Conservation (phyloP, 2,888 invertebrate genomes). For the Dromius quadrimaculatus region DNA sequence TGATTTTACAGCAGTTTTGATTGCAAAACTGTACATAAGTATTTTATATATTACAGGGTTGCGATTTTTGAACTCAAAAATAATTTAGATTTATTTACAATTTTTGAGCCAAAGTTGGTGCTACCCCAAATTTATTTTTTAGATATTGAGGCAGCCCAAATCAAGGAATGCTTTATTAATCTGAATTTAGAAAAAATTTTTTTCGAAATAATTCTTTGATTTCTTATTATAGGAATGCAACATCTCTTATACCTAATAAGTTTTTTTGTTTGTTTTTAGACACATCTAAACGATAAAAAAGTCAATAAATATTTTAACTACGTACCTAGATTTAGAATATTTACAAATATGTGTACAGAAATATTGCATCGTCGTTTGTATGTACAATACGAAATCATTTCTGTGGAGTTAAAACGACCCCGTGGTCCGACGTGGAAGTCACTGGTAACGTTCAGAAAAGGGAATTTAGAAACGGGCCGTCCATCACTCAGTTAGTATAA, state of each 20-base stretch:
- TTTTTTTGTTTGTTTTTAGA: constrained; percentile 52
- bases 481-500: constrained; percentile 50
- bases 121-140: too few relatives aligned
- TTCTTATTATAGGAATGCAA: constrained; percentile 53
- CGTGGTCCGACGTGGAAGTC: constrained; percentile 47
- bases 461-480: constrained; percentile 47
- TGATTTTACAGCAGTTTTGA: constrained; percentile 39
- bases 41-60: constrained; percentile 35
- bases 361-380: constrained; percentile 62
- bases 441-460: constrained; percentile 47
- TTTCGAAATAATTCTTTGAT: constrained; percentile 7
- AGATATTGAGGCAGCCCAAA: too few relatives aligned
- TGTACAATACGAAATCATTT: constrained; percentile 57
- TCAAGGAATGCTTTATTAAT: too few relatives aligned
- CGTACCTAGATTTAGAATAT: constrained; percentile 56
- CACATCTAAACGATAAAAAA: constrained; percentile 54
- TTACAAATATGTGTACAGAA: constrained; percentile 60
- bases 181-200: too few relatives aligned
- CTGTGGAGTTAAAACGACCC: constrained; percentile 41
- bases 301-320: constrained; percentile 57
- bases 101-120: too few relatives aligned
- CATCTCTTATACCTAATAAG: constrained; percentile 54
- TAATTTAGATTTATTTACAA: too few relatives aligned
- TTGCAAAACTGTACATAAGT: constrained; percentile 39
- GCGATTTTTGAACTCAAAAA: constrained; percentile 31